phyloP scores from a whole-genome alignment of 2,113 vertebrate genomes.

The Zapornia atra region DNA sequence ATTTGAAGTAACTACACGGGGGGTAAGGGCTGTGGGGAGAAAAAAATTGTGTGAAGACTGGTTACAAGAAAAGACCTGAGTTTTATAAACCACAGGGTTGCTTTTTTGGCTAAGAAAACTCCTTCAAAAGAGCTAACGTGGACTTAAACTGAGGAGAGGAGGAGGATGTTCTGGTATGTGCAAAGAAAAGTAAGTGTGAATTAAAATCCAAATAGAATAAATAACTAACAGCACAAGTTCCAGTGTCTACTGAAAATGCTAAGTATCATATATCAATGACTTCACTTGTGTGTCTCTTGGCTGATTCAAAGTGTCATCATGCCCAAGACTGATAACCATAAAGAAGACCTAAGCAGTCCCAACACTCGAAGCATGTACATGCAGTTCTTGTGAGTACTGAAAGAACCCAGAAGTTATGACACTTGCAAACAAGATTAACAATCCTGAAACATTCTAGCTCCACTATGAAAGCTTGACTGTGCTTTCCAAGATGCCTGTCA shows the following conservation, averaged over 20 bases:
- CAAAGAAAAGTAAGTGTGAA: constrained; percentile 29
- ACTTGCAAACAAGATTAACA: neutral
- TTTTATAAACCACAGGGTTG: constrained; percentile 47
- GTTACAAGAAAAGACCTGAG: constrained; percentile 32
- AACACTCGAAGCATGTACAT: neutral
- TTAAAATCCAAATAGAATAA: constrained; percentile 58
- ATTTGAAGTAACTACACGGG: neutral
- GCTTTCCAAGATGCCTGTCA: neutral
- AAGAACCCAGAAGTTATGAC: neutral
- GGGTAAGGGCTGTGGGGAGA: neutral
- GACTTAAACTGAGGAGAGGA: neutral
- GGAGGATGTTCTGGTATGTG: constrained; percentile 41
- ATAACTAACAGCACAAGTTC: constrained; percentile 20
- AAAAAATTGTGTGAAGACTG: neutral
- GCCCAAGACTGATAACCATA: neutral
- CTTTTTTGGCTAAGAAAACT: constrained; percentile 29
- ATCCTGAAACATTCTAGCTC: neutral
- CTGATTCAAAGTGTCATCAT: neutral
- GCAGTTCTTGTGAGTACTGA: neutral
- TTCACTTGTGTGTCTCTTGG: neutral
- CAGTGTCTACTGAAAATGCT: constrained; percentile 27
- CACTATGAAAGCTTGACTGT: neutral
- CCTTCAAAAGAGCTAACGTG: constrained; percentile 23
- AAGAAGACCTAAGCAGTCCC: neutral
- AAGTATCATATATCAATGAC: neutral